Conservation (phyloP, 2,113 vertebrate species). For the Gavialis gangeticus region DNA sequence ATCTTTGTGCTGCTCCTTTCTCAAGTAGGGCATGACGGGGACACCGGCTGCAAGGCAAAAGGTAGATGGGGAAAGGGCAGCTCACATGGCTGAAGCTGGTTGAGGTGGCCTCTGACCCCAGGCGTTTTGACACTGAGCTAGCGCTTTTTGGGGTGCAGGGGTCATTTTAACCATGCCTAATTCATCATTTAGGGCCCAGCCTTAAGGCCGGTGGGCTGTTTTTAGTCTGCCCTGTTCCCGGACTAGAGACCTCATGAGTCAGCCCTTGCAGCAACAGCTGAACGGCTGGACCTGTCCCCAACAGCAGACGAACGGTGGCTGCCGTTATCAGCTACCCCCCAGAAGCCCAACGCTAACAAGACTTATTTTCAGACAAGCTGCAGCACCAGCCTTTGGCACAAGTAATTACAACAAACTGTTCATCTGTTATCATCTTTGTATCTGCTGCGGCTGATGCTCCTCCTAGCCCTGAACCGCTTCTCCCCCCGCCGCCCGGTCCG, state of each 20-base stretch:
- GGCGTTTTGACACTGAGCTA: not conserved
- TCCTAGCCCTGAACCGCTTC: not conserved
- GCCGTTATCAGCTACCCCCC: constrained; percentile 25
- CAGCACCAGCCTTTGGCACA: constrained; percentile 54
- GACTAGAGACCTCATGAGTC: not conserved
- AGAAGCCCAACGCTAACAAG: constrained; percentile 53
- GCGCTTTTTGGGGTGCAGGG: not conserved
- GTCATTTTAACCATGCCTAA: not conserved
- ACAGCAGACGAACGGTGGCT: constrained; percentile 40
- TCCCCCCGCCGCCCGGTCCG: too few relatives aligned
- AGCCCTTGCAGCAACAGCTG: not conserved
- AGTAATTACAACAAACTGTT: constrained; percentile 67
- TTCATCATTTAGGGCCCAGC: accelerated
- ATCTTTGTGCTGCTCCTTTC: too few relatives aligned
- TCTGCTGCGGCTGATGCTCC: constrained; percentile 11
- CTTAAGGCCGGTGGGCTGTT: not conserved
- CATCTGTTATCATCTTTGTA: constrained; percentile 21
- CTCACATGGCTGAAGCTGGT: too few relatives aligned
- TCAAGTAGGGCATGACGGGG: too few relatives aligned
- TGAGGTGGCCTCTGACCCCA: too few relatives aligned
- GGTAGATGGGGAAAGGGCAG: too few relatives aligned
- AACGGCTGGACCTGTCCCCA: constrained; percentile 10
- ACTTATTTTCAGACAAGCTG: constrained; percentile 73
- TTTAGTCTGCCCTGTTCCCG: accelerated
- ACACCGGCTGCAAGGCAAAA: too few relatives aligned